A percentile compares a stretch with the other conserved stretches of the same genome.
Conservation (phyloP, 1,140 invertebrate species). For the Aphelenchoides fujianensis region DNA sequence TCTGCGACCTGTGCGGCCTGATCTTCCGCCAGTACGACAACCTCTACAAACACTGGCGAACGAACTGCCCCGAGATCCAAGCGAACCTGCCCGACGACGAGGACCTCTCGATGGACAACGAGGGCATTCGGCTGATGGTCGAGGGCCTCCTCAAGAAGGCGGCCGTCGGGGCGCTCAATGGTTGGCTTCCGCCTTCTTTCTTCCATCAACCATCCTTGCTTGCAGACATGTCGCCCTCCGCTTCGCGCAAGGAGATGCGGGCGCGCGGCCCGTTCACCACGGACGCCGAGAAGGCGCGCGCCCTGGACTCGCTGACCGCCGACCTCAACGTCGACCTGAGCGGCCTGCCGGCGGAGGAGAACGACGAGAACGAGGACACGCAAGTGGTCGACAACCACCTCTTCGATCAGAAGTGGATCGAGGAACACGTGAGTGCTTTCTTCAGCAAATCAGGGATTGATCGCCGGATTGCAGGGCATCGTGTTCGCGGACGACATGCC, state of each 20-base stretch:
- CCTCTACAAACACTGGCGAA: constrained; percentile 55
- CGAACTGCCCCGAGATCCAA: constrained; percentile 52
- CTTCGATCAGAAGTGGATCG: constrained; percentile 36
- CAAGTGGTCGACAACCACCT: neutral
- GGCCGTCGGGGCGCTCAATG: neutral
- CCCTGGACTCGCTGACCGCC: constrained; percentile 25
- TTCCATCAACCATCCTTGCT: too few relatives aligned
- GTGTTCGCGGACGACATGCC: constrained; percentile 44
- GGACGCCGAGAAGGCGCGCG: constrained; percentile 27
- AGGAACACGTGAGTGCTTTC: constrained; percentile 25
- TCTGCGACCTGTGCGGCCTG: constrained; percentile 54
- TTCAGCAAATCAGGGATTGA: neutral
- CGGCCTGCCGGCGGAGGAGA: constrained; percentile 9
- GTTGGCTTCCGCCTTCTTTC: too few relatives aligned
- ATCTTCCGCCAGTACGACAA: constrained; percentile 51
- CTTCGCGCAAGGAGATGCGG: neutral
- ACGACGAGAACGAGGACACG: constrained; percentile 22
- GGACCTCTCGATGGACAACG: constrained; percentile 47
- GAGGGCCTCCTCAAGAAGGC: constrained; percentile 37
- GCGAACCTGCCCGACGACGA: constrained; percentile 50
- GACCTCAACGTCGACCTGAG: constrained; percentile 35
- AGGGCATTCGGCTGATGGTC: constrained; percentile 43
- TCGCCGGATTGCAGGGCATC: constrained; percentile 34
- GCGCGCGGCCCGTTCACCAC: neutral
- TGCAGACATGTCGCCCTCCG: neutral